Evolutionary conservation across 2,888 invertebrate species (phyloP).

Genomic region (Smittia aterrima): DNA sequence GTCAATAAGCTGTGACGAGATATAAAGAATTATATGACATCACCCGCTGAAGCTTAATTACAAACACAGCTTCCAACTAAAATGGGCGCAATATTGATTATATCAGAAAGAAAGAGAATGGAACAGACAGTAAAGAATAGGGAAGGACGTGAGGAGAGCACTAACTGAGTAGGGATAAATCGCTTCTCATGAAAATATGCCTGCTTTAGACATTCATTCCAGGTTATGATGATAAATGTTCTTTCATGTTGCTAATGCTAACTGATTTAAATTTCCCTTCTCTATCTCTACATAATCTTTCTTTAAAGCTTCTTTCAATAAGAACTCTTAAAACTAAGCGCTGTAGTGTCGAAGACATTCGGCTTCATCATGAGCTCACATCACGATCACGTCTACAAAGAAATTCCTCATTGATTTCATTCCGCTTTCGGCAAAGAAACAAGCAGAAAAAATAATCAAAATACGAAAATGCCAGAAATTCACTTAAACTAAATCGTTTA

Average conservation of each 20-base stretch:
- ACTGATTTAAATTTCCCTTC: not conserved
- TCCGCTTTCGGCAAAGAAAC: not conserved
- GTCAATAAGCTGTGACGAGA: not conserved
- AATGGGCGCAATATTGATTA: slow-evolving; percentile 12
- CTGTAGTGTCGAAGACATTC: no score
- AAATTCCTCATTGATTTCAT: no score
- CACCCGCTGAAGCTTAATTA: slow-evolving; percentile 14
- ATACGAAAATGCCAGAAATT: slow-evolving; percentile 35
- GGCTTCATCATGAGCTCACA: no score
- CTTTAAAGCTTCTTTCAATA: no score
- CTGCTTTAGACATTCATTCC: slow-evolving; percentile 34
- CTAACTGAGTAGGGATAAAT: not conserved
- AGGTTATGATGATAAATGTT: slow-evolving; percentile 32
- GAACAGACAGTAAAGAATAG: not conserved
- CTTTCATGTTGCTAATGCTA: not conserved
- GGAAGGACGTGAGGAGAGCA: not conserved
- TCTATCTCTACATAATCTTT: no score
- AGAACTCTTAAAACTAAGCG: no score
- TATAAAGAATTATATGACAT: not conserved
- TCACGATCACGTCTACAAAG: no score
- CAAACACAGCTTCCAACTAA: slow-evolving; percentile 12
- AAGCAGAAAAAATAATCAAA: not conserved
- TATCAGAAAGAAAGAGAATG: not conserved
- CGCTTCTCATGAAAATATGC: not conserved
- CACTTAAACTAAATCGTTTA: slow-evolving; percentile 38